Conservation (phyloP, 2,797 vertebrate genomes). For the Notolabrus celidotus region DNA sequence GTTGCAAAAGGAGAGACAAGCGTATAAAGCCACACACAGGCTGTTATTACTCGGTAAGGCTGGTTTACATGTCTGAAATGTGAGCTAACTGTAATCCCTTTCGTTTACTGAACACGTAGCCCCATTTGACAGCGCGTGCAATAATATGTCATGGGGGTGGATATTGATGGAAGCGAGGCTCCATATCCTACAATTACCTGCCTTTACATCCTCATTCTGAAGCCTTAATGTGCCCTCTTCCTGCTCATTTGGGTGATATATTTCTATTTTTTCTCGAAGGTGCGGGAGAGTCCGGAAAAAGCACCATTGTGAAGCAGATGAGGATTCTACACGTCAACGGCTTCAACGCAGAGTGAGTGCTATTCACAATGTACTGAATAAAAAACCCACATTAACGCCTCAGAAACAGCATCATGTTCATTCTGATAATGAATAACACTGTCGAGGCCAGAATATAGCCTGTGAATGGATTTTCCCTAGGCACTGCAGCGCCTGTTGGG, state of each 20-base stretch:
- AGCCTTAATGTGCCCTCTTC: conserved; percentile 12
- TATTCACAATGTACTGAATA: conserved; percentile 29
- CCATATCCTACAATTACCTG: conserved; percentile 59
- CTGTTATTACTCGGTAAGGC: conserved; percentile 95
- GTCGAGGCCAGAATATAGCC: conserved; percentile 61
- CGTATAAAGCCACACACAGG: conserved; percentile 97
- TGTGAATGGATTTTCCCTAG: conserved; percentile 77
- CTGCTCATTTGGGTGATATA: conserved; percentile 43
- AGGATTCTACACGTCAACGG: conserved; percentile 98
- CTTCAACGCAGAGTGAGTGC: conserved; percentile 98
- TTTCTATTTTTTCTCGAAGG: conserved; percentile 83
- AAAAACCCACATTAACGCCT: conserved; percentile 19
- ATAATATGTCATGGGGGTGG: conserved; percentile 83
- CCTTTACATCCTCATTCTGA: conserved; percentile 47
- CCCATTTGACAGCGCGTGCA: conserved; percentile 83
- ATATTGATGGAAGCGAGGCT: conserved; percentile 79
- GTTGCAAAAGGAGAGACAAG: conserved; percentile 95
- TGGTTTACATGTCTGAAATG: conserved; percentile 55
- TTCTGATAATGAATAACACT: conserved; percentile 53
- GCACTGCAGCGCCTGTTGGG: conserved; percentile 91
- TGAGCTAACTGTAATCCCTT: conserved; percentile 68
- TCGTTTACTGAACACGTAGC: conserved; percentile 80
- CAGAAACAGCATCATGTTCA: conserved; percentile 4
- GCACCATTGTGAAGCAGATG: conserved; percentile 99
- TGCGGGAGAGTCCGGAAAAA: conserved; percentile 99